Conservation (phyloP, 2,888 invertebrate species). For the Acanthacorydalis orientalis region DNA sequence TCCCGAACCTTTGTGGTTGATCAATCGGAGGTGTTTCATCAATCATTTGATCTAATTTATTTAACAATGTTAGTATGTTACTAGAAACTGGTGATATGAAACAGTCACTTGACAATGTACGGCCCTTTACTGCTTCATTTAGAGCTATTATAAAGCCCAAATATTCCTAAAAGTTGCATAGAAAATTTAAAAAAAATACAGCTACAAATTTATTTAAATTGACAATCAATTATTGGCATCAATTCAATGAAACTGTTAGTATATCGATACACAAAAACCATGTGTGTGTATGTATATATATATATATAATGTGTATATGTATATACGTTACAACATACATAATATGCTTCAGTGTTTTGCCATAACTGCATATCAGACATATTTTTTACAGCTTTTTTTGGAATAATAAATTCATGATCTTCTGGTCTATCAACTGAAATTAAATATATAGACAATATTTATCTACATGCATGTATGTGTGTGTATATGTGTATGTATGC, state of each 20-base stretch:
- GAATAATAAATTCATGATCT: slow-evolving; percentile 44
- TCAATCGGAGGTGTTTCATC: slow-evolving; percentile 74
- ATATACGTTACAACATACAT: slow-evolving; percentile 32
- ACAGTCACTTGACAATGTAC: slow-evolving; percentile 47
- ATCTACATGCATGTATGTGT: neutral
- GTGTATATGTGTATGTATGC: neutral
- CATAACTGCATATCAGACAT: slow-evolving; percentile 58
- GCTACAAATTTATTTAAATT: slow-evolving; percentile 2
- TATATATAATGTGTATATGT: neutral
- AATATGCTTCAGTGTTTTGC: slow-evolving; percentile 75
- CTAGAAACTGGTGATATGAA: slow-evolving; percentile 39
- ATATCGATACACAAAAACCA: too few relatives aligned
- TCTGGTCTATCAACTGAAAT: slow-evolving; percentile 22
- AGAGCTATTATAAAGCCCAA: slow-evolving; percentile 75
- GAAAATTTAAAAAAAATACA: neutral
- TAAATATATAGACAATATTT: slow-evolving; percentile 1
- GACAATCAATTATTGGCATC: neutral
- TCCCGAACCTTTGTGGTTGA: slow-evolving; percentile 94
- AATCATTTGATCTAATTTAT: slow-evolving; percentile 52
- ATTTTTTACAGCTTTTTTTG: slow-evolving; percentile 44
- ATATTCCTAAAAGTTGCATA: slow-evolving; percentile 41
- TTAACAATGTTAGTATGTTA: slow-evolving; percentile 48
- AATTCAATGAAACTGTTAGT: neutral
- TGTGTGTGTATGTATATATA: too few relatives aligned
- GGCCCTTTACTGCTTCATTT: slow-evolving; percentile 72